phyloP scores from a whole-genome alignment of 2,888 invertebrate species.

The Cosmia pyralina region DNA sequence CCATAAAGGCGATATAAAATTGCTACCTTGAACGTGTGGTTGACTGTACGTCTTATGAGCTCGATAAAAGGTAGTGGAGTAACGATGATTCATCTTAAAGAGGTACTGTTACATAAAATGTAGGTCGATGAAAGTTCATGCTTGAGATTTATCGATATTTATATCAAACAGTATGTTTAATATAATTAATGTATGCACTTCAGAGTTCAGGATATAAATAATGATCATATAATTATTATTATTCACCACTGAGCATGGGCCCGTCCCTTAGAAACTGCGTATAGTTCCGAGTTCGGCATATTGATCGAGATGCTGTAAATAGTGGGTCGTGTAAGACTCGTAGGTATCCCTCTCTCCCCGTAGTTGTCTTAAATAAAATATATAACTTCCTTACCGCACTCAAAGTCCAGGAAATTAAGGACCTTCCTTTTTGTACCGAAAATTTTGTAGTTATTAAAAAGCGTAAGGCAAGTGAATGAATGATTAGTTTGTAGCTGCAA shows the following conservation, averaged over 20 bases:
- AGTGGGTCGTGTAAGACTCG: neutral
- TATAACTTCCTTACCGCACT: neutral
- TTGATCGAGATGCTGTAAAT: neutral
- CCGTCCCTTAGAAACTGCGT: neutral
- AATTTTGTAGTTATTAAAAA: neutral
- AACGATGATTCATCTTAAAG: conserved; percentile 76
- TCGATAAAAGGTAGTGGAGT: conserved; percentile 68
- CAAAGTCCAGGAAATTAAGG: too few relatives aligned
- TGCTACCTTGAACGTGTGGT: neutral
- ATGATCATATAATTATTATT: conserved; percentile 18
- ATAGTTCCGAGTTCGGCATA: neutral
- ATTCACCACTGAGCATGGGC: neutral
- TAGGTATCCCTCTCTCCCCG: neutral
- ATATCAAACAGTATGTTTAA: conserved; percentile 49
- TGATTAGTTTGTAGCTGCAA: conserved; percentile 5
- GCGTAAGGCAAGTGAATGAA: neutral
- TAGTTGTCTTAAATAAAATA: neutral
- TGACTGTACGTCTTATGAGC: conserved; percentile 55
- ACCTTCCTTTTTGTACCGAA: neutral
- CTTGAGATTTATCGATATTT: conserved; percentile 59
- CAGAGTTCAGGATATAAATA: conserved; percentile 27
- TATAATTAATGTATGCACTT: conserved; percentile 31
- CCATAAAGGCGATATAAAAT: neutral
- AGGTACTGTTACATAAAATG: conserved; percentile 77
- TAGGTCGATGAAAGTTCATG: conserved; percentile 78